phyloP scores from a whole-genome alignment of 2,113 vertebrate genomes.

The Pionites leucogaster region DNA sequence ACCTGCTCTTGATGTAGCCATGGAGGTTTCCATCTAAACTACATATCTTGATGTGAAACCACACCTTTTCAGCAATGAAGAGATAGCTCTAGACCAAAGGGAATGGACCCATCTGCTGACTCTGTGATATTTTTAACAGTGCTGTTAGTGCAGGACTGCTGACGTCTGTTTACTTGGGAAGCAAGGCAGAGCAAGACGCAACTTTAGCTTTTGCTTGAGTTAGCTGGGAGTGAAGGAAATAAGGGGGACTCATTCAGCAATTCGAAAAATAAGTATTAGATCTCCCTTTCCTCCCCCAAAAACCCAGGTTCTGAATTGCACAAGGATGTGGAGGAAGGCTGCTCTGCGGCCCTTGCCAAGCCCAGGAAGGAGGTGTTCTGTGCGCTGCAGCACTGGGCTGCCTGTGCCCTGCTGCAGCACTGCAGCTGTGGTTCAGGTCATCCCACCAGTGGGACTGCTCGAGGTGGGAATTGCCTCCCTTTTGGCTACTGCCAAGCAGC shows the following conservation, averaged over 20 bases:
- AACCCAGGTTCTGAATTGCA: background rate
- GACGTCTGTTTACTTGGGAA: conserved; percentile 26
- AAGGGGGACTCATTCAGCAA: background rate
- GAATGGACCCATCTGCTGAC: background rate
- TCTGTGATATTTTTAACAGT: conserved; percentile 19
- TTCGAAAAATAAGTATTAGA: background rate
- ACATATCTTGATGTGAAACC: background rate
- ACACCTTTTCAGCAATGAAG: background rate
- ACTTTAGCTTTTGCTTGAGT: background rate
- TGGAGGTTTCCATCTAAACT: background rate
- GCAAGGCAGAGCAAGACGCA: background rate
- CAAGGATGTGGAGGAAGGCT: background rate
- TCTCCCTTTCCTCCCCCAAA: background rate
- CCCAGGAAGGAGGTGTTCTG: accelerated
- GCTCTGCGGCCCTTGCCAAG: background rate
- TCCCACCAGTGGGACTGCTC: background rate
- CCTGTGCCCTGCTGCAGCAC: background rate
- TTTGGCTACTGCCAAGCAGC: background rate
- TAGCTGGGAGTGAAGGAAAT: background rate
- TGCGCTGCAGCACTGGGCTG: background rate
- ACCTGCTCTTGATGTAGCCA: background rate
- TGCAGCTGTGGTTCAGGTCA: background rate
- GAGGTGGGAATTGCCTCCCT: background rate
- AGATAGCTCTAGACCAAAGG: background rate
- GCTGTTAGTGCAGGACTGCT: conserved; percentile 4